Evolutionary conservation across 2,888 invertebrate species (phyloP), one percentile per base, ranked within the genome.

Genomic region (Acrobasis repandana): DNA sequence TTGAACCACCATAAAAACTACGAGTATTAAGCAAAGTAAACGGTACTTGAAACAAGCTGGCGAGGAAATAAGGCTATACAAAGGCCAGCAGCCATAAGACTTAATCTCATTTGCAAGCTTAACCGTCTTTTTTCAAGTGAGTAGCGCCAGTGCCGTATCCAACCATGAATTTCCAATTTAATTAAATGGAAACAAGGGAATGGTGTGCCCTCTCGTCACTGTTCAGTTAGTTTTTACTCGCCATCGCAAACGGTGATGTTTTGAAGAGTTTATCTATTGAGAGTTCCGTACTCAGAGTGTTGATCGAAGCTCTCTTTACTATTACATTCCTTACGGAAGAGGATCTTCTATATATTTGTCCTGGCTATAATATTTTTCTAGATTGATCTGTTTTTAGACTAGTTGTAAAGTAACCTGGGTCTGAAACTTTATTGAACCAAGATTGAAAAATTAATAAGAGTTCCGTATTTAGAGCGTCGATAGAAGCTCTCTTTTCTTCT

Each of bases 141-240:
- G 74, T 49, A 16, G 36, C 49, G 58, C 36, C 34, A 38, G 15
- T 16, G 10, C 34, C 18, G 58, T 49, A 20, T 58, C 49, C 58
- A 84, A 82, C 79, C 85, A 76, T 79, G 82, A 82, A 85, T 84
- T 86, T 82, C 75, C 78, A 81, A 82, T 86, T 89, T 89, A 90
- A 90, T 90, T 89, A 90, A 90, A 90, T 82, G 83, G 84, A 88
- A 88, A 89, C 90, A 90, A 82, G 85, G 70, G 79, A 86, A 88
- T 83, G 85, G 84, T 80, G 83, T 82, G 76, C 76, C 71, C 76
- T 76, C 78, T 76, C 78, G 75, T 83, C 84, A 83, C 76, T 63
- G 77, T 74, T 82, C 76, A 79, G 82, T 77, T 82, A 77, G 79
- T 85, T 86, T 86, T 83, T 82, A 75, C 78, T 67, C 76, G 73